Evolutionary conservation across 2,113 vertebrate species (phyloP).

Genomic region (Anolis carolinensis): DNA sequence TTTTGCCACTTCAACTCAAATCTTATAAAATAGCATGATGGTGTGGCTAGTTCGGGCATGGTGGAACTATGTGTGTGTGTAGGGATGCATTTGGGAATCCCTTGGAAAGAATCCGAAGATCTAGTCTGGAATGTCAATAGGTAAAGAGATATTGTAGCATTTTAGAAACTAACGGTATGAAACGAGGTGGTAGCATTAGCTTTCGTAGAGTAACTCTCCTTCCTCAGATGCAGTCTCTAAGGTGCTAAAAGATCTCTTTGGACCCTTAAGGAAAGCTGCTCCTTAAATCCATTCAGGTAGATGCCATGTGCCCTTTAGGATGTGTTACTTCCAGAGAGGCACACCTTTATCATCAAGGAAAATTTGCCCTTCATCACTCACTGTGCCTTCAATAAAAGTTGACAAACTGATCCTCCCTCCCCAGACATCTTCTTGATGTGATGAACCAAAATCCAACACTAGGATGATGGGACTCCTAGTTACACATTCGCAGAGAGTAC

Average conservation of each 20-base stretch:
- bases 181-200: no score
- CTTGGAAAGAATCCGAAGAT: no score
- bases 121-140: no score
- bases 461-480: not conserved
- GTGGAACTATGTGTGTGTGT: no score
- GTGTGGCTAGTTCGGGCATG: not conserved
- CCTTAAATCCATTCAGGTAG: not conserved
- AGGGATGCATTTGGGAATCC: no score
- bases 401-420: not conserved
- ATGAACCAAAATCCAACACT: not conserved
- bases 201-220: no score
- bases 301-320: not conserved
- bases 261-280: no score
- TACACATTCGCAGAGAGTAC: not conserved
- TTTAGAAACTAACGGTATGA: no score
- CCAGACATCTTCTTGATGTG: not conserved
- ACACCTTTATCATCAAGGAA: not conserved
- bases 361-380: not conserved
- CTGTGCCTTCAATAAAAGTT: not conserved
- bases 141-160: no score
- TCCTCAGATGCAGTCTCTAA: no score
- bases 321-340: not conserved
- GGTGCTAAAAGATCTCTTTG: no score
- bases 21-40: not conserved
- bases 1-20: not conserved